Conservation (phyloP, 2,113 vertebrate genomes). For the Anseranas semipalmata region DNA sequence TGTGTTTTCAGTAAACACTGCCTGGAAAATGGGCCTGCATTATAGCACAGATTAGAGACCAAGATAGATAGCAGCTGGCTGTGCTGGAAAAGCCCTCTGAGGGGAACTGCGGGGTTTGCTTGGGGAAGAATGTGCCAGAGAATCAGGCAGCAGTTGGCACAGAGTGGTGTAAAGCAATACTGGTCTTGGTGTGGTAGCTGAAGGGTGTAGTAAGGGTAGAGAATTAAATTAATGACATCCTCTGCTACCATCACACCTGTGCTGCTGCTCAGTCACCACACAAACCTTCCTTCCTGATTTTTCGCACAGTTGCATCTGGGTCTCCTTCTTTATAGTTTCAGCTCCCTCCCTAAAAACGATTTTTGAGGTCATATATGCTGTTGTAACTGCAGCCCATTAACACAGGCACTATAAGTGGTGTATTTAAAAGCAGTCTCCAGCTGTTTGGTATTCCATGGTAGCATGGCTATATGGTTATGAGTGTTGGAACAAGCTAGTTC, state of each 20-base stretch:
- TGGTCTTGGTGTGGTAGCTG: neutral
- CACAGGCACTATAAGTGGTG: neutral
- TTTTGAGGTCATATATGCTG: neutral
- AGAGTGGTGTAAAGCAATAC: neutral
- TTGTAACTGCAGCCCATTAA: rapidly evolving
- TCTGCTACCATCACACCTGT: neutral
- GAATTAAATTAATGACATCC: neutral
- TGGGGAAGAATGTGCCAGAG: neutral
- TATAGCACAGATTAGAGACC: conserved; percentile 57
- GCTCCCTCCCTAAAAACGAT: neutral
- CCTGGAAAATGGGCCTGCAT: conserved; percentile 53
- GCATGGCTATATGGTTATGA: neutral
- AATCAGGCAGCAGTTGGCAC: neutral
- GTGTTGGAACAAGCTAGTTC: neutral
- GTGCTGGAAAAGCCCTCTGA: neutral
- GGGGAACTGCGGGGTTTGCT: neutral
- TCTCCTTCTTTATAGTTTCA: neutral
- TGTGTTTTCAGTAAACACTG: conserved; percentile 77
- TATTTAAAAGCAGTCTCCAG: neutral
- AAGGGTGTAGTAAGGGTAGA: neutral
- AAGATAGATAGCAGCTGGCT: conserved; percentile 33
- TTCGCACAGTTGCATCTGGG: neutral
- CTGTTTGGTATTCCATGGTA: neutral
- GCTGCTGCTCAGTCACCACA: neutral
- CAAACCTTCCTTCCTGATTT: neutral